Base-by-base conservation (phyloP, 2,888 invertebrate genomes). In the Lasioglossum pauxillum region DNA sequence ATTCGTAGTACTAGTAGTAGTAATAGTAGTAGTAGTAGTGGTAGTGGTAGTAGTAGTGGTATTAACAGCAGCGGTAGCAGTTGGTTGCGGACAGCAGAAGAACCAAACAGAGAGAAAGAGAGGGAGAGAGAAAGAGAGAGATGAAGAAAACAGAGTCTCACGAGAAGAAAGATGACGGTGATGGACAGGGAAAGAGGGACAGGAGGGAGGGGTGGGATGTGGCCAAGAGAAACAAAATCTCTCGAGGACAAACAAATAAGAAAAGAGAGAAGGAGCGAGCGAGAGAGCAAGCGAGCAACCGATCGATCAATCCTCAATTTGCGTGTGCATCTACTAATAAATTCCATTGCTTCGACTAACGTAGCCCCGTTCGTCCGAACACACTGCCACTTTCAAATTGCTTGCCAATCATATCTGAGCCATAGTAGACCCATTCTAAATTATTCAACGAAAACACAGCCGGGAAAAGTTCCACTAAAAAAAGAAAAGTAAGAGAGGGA, bases 331-430 rank as follows among this genome's bases (percentile, higher is more conserved):
- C 76, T 80, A 80, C 75, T 81, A 90, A 85, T 90, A 91, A 91
- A 90, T 82, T 81, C 86, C 84, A 84, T 82, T 75, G 86, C 84
- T 89, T 88, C 73, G 76, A 88, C 89, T 93, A 91, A 93, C 84
- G 80, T 86, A 79, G 80, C 90, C 86, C 86, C 87, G 77, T 41
- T 71, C 12, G 86, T 89, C 91, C 94, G 95, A 95, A 95, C 95
- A 95, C 95, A 91, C 93, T 96, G 96, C 96, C 96, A 96, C 96
- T 96, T 94, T 96, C 96, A 96, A 96, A 96, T 95, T 95, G 94
- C 94, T 96, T 93, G 93, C 93, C 80, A 93, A 96, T 96, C 96
- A 96, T 96, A 96, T 96, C 96, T 96, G 96, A 96, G 96, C 96
- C 96, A 96, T 95, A 91, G 92, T 94, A 94, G 94, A 95, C 95